These are phyloP conservation scores for Sphaerodactylus townsendi DNA, from an alignment of 2,113 vertebrate genomes.

Conservation along the genomic window DNA sequence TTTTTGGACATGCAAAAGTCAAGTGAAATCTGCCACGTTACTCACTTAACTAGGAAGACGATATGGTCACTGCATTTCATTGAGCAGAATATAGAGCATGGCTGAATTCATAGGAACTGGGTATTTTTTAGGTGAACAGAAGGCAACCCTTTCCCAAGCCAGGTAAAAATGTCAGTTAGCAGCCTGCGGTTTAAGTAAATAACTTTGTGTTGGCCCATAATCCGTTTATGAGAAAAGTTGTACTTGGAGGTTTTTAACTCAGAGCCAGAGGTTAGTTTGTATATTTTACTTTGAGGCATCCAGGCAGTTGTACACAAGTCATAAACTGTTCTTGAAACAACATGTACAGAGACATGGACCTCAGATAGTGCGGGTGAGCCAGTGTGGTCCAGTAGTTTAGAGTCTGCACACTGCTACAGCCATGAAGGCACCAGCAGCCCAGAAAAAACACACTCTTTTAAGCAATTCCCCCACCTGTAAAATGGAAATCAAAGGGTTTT, in stretches of 20 bases:
- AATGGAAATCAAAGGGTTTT: background rate
- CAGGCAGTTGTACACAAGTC: constrained; percentile 15
- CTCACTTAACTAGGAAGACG: background rate
- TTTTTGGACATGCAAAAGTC: background rate
- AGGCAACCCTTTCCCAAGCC: background rate
- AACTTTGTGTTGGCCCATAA: background rate
- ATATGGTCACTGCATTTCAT: background rate
- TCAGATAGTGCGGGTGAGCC: constrained; percentile 31
- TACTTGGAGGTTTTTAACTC: constrained; percentile 14
- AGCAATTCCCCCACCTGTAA: background rate
- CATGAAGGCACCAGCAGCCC: background rate
- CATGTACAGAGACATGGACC: constrained; percentile 20
- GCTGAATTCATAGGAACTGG: constrained; percentile 11
- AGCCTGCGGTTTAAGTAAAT: background rate
- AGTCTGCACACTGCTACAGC: background rate
- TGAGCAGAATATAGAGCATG: background rate
- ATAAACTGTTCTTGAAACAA: constrained; percentile 17
- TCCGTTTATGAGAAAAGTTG: background rate
- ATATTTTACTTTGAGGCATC: constrained; percentile 1
- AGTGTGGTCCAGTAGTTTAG: background rate
- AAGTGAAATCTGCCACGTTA: background rate
- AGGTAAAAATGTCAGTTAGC: background rate
- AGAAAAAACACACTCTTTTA: background rate
- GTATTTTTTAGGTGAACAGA: background rate
- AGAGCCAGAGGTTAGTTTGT: background rate